These are phyloP conservation scores for Phallusia fumigata DNA, from an alignment of 23 tunicate species.

Conservation along the genomic window DNA sequence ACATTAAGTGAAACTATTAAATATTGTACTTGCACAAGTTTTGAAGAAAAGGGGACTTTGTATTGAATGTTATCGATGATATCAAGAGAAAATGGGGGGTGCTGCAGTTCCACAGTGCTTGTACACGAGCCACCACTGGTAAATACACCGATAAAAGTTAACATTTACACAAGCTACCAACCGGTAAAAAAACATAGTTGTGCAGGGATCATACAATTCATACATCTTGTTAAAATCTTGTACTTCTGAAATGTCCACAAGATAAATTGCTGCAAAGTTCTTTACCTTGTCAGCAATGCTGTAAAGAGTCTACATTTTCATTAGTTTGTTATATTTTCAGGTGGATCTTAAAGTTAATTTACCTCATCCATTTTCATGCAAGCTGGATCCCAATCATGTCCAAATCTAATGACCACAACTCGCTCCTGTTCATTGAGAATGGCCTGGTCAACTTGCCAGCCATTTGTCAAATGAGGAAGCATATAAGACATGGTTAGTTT, in stretches of 20 bases:
- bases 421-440: conserved; percentile 89
- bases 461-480: conserved; percentile 97
- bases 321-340: background rate
- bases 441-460: conserved; percentile 99
- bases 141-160: too few relatives aligned
- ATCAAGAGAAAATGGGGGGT: too few relatives aligned
- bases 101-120: too few relatives aligned
- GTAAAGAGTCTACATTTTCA: conserved; percentile 48
- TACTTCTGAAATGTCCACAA: conserved; percentile 88
- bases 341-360: background rate
- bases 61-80: too few relatives aligned
- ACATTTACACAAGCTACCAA: background rate
- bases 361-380: conserved; percentile 99
- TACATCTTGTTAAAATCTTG: conserved; percentile 98
- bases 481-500: conserved; percentile 76
- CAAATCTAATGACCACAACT: conserved; percentile 94
- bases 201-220: conserved; percentile 99
- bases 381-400: conserved; percentile 99
- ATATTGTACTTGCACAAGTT: too few relatives aligned
- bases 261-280: conserved; percentile 86
- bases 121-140: too few relatives aligned
- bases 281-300: conserved; percentile 96
- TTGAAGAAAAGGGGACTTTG: too few relatives aligned
- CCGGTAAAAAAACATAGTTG: conserved; percentile 69
- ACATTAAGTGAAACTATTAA: too few relatives aligned